These are phyloP conservation scores for Zosterops hypoxanthus DNA, from an alignment of 2,113 vertebrate genomes.

Conservation along the genomic window DNA sequence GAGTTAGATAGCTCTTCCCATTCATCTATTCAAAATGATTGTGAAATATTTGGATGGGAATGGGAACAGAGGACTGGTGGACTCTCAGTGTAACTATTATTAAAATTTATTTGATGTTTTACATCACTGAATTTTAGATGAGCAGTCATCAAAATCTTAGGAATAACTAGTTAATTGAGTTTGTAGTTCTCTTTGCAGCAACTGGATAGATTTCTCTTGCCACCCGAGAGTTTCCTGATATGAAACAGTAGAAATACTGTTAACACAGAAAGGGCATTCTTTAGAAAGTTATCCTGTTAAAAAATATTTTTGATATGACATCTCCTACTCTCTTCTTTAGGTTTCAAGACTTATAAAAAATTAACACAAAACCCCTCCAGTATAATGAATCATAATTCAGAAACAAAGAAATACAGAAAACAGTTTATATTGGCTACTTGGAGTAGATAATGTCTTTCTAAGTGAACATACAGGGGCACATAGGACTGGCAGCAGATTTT, in stretches of 20 bases:
- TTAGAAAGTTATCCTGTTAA: background rate
- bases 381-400: background rate
- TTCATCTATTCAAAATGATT: background rate
- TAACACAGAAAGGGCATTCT: background rate
- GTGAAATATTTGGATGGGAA: background rate
- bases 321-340: background rate
- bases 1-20: constrained; percentile 10
- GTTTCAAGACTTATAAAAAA: background rate
- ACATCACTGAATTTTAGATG: background rate
- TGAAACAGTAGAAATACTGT: background rate
- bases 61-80: background rate
- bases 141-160: background rate
- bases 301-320: background rate
- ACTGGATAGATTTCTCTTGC: background rate
- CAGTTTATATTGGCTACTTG: background rate
- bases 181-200: background rate
- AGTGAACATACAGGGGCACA: background rate
- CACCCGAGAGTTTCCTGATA: background rate
- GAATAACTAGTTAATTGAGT: constrained; percentile 13
- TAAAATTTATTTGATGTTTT: constrained; percentile 36
- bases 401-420: background rate
- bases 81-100: background rate
- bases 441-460: background rate
- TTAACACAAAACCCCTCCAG: background rate
- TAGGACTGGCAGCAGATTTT: background rate